These are phyloP conservation scores for Arenaria interpres DNA, from an alignment of 2,113 vertebrate species.

Conservation along the genomic window DNA sequence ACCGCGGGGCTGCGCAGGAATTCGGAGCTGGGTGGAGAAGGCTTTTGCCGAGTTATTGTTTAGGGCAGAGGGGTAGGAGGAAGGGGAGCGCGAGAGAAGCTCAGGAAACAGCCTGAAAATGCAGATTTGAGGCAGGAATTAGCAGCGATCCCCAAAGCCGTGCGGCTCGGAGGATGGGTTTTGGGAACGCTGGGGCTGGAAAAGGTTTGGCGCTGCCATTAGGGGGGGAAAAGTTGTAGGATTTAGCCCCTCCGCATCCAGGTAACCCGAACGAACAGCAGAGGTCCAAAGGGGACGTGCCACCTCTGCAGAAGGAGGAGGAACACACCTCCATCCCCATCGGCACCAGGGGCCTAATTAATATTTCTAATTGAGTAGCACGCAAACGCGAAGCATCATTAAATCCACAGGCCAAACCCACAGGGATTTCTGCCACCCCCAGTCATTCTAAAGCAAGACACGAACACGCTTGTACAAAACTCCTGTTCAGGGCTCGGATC, in stretches of 20 bases:
- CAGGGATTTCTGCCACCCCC: conserved; percentile 16
- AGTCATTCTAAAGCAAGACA: not conserved
- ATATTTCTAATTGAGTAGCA: not conserved
- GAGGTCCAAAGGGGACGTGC: not conserved
- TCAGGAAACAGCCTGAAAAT: not conserved
- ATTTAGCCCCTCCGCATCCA: not conserved
- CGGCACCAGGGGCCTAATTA: not conserved
- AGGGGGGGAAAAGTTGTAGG: too few relatives aligned
- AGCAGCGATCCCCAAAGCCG: not conserved
- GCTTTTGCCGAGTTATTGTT: conserved; percentile 25
- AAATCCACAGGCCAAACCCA: not conserved
- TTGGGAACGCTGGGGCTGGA: not conserved
- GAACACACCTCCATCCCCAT: not conserved
- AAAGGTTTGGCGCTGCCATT: not conserved
- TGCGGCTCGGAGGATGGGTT: not conserved
- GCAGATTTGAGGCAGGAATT: not conserved
- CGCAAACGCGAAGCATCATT: not conserved
- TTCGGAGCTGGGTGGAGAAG: conserved; percentile 46
- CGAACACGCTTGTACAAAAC: not conserved
- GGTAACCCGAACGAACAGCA: not conserved
- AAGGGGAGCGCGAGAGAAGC: not conserved
- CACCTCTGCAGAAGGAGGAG: not conserved
- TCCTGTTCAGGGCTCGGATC: not conserved
- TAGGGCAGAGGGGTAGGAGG: conserved; percentile 25
- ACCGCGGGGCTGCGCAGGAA: conserved; percentile 23